A percentile compares a stretch with the other conserved stretches of the same genome.
Conservation (phyloP, 23 tunicate genomes). For the Ascidia mentula region DNA sequence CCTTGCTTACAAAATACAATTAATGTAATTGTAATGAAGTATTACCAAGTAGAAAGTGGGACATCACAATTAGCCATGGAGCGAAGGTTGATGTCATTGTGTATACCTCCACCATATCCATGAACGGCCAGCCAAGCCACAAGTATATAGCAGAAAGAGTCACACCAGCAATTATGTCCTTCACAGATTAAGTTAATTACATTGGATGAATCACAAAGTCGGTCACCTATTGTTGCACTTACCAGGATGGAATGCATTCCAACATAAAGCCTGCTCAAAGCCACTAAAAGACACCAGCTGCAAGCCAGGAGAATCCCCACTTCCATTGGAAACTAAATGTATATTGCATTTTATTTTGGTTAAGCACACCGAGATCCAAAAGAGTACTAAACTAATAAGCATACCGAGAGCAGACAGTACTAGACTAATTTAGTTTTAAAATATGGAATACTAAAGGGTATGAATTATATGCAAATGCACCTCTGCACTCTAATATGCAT, state of each 20-base stretch:
- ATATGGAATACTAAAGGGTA: too few relatives aligned
- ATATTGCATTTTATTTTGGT: too few relatives aligned
- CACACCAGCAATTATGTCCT: slow-evolving; percentile 88
- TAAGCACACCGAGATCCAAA: too few relatives aligned
- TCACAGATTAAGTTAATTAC: slow-evolving; percentile 7
- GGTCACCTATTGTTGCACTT: slow-evolving; percentile 5
- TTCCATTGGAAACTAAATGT: slow-evolving; percentile 53
- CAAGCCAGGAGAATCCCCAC: slow-evolving; percentile 55
- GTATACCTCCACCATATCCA: slow-evolving; percentile 86
- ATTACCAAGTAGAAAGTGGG: slow-evolving; percentile 82
- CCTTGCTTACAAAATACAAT: too few relatives aligned
- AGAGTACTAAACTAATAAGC: too few relatives aligned
- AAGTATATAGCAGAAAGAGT: slow-evolving; percentile 70
- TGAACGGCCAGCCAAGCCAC: slow-evolving; percentile 90
- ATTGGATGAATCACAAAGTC: neutral
- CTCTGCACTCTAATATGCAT: too few relatives aligned
- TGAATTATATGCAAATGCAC: too few relatives aligned
- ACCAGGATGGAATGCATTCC: slow-evolving; percentile 96
- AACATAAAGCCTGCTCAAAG: slow-evolving; percentile 75
- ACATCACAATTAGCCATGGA: slow-evolving; percentile 74
- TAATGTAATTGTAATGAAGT: too few relatives aligned
- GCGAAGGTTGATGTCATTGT: slow-evolving; percentile 65
- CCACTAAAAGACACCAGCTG: slow-evolving; percentile 79
- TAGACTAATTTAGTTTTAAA: too few relatives aligned
- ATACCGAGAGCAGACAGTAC: too few relatives aligned